Conservation (phyloP, 1,140 invertebrate species). For the Colletes gigas region DNA sequence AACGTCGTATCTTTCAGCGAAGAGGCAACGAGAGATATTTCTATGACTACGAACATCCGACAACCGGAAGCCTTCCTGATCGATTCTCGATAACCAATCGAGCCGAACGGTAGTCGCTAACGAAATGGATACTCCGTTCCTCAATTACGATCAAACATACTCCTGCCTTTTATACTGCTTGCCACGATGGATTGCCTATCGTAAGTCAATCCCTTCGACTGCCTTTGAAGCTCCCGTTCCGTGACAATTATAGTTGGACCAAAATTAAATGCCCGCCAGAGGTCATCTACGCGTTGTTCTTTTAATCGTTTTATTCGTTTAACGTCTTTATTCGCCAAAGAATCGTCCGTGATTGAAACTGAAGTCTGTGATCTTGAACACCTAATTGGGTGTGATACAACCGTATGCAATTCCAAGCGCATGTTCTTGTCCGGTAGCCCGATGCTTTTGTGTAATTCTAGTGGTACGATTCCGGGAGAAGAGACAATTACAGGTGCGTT, state of each 20-base stretch:
- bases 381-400: background rate
- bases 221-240: background rate
- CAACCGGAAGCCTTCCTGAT: constrained; percentile 52
- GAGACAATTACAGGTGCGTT: no score
- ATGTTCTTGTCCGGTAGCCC: no score
- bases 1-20: constrained; percentile 67
- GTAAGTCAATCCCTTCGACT: background rate
- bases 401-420: no score
- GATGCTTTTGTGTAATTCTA: no score
- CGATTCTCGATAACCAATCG: constrained; percentile 66
- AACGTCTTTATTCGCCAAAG: no score
- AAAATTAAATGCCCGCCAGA: background rate
- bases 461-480: no score
- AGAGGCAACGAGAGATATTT: constrained; percentile 50
- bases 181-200: background rate
- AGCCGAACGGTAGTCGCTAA: constrained; percentile 56
- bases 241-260: background rate
- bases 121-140: constrained; percentile 54
- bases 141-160: constrained; percentile 52
- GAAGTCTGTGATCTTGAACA: background rate
- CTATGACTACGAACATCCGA: constrained; percentile 53
- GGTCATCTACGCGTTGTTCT: no score
- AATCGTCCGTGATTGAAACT: background rate
- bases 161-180: constrained; percentile 17
- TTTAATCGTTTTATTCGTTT: no score